phyloP scores from a whole-genome alignment of 2,888 invertebrate genomes.

The Kuschelorhynchus macadamiae region DNA sequence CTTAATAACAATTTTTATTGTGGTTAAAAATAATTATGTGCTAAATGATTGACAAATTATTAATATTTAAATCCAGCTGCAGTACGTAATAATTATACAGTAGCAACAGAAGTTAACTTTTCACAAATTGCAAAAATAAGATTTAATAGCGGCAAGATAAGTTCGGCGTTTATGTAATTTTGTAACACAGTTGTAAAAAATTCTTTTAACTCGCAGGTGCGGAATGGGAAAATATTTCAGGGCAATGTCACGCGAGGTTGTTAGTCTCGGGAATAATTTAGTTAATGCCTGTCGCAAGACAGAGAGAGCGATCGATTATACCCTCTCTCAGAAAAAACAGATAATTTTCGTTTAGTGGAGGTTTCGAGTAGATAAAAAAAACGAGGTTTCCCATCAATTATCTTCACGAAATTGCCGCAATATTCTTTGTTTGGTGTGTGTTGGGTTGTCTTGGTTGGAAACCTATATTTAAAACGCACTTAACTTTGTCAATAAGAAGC shows the following conservation, averaged over 20 bases:
- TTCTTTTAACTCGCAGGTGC: slow-evolving; percentile 37
- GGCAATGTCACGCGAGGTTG: slow-evolving; percentile 40
- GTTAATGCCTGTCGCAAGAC: slow-evolving; percentile 45
- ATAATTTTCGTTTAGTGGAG: slow-evolving; percentile 31
- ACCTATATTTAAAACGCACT: slow-evolving; percentile 17
- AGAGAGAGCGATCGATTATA: slow-evolving; percentile 38
- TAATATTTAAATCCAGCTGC: too few relatives aligned
- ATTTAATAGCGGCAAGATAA: not conserved
- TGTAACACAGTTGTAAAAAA: slow-evolving; percentile 28
- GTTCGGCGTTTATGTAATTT: slow-evolving; percentile 30
- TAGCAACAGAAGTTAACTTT: too few relatives aligned
- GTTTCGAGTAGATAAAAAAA: slow-evolving; percentile 17
- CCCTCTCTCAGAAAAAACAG: slow-evolving; percentile 32
- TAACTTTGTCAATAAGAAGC: slow-evolving; percentile 7
- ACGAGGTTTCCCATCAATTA: slow-evolving; percentile 29
- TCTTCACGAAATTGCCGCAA: slow-evolving; percentile 22
- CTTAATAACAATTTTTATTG: too few relatives aligned
- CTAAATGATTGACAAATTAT: too few relatives aligned
- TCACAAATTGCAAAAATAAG: too few relatives aligned
- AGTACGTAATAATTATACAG: too few relatives aligned
- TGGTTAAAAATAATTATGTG: too few relatives aligned
- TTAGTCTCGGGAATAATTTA: slow-evolving; percentile 40
- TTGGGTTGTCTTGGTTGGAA: not conserved
- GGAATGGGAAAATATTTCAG: slow-evolving; percentile 39
- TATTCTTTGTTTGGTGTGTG: slow-evolving; percentile 4